Evolutionary conservation across 2,797 vertebrate genomes (phyloP).

Genomic region (Smutsia temminckii): DNA sequence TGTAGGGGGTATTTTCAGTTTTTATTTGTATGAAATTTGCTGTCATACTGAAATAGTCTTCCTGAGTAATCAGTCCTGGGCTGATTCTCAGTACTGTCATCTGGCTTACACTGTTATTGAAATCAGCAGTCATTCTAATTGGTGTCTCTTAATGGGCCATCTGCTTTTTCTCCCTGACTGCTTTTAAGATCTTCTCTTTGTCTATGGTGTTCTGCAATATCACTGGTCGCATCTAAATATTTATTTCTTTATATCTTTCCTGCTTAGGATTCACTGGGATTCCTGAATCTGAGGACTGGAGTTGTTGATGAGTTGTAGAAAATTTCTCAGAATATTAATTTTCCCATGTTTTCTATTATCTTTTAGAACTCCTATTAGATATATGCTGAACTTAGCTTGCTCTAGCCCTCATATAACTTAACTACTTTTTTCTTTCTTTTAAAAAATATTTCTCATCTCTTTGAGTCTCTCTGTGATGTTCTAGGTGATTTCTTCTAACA

Average conservation of each 20-base stretch:
- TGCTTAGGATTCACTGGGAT: background rate
- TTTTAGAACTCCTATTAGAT: background rate
- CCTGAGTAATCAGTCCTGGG: background rate
- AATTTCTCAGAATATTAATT: background rate
- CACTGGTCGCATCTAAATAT: background rate
- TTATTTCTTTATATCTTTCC: background rate
- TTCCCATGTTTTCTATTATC: background rate
- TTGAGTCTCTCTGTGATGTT: background rate
- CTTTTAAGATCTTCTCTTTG: background rate
- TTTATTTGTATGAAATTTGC: slow-evolving; percentile 5
- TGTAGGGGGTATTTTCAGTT: background rate
- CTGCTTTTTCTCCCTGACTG: background rate
- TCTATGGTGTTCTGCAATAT: background rate
- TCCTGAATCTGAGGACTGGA: background rate
- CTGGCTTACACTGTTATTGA: background rate
- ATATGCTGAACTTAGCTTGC: background rate
- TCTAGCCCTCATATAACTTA: background rate
- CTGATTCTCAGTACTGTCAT: background rate
- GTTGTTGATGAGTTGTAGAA: background rate
- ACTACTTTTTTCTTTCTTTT: background rate
- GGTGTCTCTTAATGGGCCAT: background rate
- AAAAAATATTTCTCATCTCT: background rate
- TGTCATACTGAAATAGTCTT: background rate
- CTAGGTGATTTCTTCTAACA: background rate
- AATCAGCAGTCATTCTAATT: background rate